Percentiles rank a stretch among this genome's conserved stretches.
phyloP scores from a whole-genome alignment of 2,113 vertebrate genomes.

The Phrynocephalus versicolor region DNA sequence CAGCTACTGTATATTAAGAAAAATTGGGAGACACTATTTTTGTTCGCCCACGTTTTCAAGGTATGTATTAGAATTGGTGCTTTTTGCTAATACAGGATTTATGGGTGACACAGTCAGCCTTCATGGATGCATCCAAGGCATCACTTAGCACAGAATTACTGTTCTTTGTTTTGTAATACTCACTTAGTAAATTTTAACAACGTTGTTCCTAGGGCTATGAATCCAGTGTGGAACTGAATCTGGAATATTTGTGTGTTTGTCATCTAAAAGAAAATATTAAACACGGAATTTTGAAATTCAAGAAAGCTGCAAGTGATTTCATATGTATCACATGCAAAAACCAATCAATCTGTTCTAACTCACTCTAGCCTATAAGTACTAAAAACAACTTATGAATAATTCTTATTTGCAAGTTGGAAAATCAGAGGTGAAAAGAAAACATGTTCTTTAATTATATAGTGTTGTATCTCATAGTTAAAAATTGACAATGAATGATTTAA shows the following conservation, averaged over 20 bases:
- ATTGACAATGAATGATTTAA: background rate
- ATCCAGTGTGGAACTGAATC: conserved; percentile 98
- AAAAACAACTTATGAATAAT: background rate
- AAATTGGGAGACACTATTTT: background rate
- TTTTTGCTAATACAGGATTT: background rate
- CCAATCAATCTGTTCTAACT: background rate
- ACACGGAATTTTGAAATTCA: conserved; percentile 9
- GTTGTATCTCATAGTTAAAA: background rate
- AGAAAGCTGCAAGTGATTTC: background rate
- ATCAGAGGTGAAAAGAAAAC: background rate
- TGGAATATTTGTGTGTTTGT: conserved; percentile 98
- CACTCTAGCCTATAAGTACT: background rate
- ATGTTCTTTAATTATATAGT: background rate
- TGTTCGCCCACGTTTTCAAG: background rate
- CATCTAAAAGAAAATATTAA: conserved; percentile 77
- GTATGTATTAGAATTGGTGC: background rate
- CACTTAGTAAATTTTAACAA: conserved; percentile 95
- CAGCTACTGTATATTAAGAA: background rate
- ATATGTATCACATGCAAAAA: background rate
- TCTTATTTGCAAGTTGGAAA: background rate
- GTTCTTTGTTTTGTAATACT: conserved; percentile 62
- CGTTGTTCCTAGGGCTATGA: conserved; percentile 90
- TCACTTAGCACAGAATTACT: conserved; percentile 69
- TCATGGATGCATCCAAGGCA: conserved; percentile 33
- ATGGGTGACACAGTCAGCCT: background rate